A percentile compares a stretch with the other conserved stretches of the same genome.
phyloP scores from a whole-genome alignment of 35 echinoderm and acorn worm genomes.

The Lytechinus variegatus region DNA sequence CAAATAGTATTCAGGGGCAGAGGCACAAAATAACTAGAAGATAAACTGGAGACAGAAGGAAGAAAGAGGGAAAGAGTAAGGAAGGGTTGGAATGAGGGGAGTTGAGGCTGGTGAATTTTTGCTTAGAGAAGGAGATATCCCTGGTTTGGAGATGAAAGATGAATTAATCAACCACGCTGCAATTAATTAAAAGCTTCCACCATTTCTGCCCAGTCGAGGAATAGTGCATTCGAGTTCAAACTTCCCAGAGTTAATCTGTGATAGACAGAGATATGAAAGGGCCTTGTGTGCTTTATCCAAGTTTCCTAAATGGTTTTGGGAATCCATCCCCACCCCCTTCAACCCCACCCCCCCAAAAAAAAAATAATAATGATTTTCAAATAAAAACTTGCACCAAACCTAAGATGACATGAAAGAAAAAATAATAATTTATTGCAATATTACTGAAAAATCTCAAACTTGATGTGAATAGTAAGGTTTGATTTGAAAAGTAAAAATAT shows the following conservation, averaged over 20 bases:
- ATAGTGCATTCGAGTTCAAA: constrained; percentile 18
- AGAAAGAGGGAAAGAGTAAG: background rate
- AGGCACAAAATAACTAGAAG: background rate
- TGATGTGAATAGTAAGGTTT: no score
- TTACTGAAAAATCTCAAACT: no score
- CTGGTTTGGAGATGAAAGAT: constrained; percentile 2
- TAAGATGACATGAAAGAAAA: no score
- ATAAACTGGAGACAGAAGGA: background rate
- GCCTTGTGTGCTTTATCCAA: background rate
- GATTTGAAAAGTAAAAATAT: no score
- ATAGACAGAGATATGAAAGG: background rate
- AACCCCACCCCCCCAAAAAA: no score
- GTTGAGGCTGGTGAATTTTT: background rate
- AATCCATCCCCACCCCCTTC: no score
- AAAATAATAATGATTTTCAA: no score
- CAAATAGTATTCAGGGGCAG: no score
- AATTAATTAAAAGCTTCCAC: constrained; percentile 20
- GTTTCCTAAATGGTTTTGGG: background rate
- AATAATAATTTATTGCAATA: no score
- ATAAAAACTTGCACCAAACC: no score
- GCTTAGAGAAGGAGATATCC: constrained; percentile 1
- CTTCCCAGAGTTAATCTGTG: background rate
- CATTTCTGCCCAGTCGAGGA: background rate
- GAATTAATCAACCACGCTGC: background rate
- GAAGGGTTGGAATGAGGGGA: background rate